Evolutionary conservation across 2,797 vertebrate genomes (phyloP), one percentile per base, ranked within the genome.

Genomic region (Gymnoscopelus braueri): DNA sequence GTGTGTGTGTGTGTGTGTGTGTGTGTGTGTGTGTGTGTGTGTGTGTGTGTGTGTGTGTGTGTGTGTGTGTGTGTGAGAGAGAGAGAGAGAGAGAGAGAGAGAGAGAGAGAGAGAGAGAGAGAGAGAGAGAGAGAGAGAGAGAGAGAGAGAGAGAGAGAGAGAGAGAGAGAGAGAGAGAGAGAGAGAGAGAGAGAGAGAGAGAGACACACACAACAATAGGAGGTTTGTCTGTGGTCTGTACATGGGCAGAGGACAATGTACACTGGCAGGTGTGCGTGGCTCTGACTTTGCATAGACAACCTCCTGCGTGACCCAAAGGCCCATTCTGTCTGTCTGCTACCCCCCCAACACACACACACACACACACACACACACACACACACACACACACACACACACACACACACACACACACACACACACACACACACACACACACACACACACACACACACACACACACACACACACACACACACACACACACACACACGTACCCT

Each of bases 241-340:
- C 79, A 72, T 24, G 24, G 69, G 39, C 39, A 44, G 39, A 77
- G 87, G 84, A 93, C 87, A 92, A 94, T 92, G 76, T 75, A 14
- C 23, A 62, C 85, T 78, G 88, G 91, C 94, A 94, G 93, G 92
- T 94, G 93, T 92, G 91, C 67, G 3, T 64, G 83, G 84, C 80
- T 83, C 69, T 85, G 84, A 84, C 92, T 95, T 95, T 95, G 93
- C 93, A 95, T 94, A 93, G 90, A 72, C 83, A 69, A 81, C 84
- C 87, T 89, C 85, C 80, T 78, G 60, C 78, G 67, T 67, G 29
- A 63, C 54, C 65, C 11, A 44, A 29, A 50, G 60, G 72, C 51
- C 62, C 65, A 53, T 63, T 79, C 79, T 75, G 49, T 35, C 26
- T 73, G 58, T 81, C 78, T 78, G 10, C 77, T 77, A 75, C 74